Conservation (phyloP, 2,797 vertebrate genomes). For the Cetoscarus ocellatus region DNA sequence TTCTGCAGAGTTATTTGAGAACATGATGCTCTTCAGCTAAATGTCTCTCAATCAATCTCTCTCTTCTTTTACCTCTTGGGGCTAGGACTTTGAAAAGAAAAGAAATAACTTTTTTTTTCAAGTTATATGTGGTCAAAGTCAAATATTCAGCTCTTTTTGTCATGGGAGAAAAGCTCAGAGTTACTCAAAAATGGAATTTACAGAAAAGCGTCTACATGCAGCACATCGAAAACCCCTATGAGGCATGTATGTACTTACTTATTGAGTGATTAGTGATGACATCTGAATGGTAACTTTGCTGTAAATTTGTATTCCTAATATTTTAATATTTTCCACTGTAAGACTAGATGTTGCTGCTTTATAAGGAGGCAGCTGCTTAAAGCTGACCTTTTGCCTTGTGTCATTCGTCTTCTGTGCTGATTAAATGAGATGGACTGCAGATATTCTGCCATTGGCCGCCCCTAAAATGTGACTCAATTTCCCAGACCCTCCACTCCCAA, state of each 20-base stretch:
- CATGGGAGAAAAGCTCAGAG: conserved; percentile 54
- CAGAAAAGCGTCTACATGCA: too few relatives aligned
- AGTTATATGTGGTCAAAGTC: conserved; percentile 52
- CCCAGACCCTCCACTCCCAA: too few relatives aligned
- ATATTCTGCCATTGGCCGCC: too few relatives aligned
- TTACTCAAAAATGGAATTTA: conserved; percentile 44
- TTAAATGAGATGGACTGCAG: too few relatives aligned
- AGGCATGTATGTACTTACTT: conserved; percentile 8
- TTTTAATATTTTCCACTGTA: too few relatives aligned
- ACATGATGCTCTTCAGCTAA: conserved; percentile 33
- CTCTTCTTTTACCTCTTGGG: conserved; percentile 16
- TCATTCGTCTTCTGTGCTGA: too few relatives aligned
- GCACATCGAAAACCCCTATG: conserved; percentile 26
- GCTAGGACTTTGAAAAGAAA: conserved; percentile 39
- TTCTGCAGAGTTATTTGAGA: conserved; percentile 72
- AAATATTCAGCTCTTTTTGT: conserved; percentile 58
- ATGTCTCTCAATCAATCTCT: background rate
- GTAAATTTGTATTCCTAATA: background rate
- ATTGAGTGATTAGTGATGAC: too few relatives aligned
- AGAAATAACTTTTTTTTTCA: conserved; percentile 24
- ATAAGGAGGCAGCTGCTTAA: too few relatives aligned
- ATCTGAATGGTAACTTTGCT: conserved; percentile 11
- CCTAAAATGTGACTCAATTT: too few relatives aligned
- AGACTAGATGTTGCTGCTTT: too few relatives aligned
- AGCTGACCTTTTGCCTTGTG: too few relatives aligned